Conservation (phyloP, 2,888 invertebrate species). For the Campaea margaritaria region DNA sequence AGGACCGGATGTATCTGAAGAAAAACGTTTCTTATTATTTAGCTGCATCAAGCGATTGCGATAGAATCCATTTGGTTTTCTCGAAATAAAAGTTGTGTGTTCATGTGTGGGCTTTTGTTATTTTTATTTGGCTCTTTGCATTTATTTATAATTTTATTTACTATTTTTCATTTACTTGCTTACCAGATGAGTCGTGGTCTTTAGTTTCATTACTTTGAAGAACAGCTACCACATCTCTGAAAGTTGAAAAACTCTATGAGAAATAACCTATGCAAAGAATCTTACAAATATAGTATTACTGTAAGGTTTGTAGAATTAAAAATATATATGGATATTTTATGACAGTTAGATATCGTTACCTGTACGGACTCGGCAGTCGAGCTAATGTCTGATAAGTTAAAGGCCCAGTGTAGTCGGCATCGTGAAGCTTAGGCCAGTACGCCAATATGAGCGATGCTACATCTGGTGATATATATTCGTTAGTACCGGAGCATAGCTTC, state of each 20-base stretch:
- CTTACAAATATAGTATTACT: too few species aligned
- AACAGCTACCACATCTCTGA: constrained; percentile 89
- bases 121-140: too few species aligned
- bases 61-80: too few species aligned
- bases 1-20: constrained; percentile 86
- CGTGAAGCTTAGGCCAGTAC: constrained; percentile 88
- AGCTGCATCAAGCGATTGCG: too few species aligned
- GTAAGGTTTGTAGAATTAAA: too few species aligned
- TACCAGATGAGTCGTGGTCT: constrained; percentile 81
- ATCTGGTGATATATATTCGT: constrained; percentile 64
- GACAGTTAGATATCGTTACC: constrained; percentile 72
- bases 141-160: too few species aligned
- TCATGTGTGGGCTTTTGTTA: too few species aligned
- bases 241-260: not conserved
- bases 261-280: not conserved
- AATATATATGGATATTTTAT: not conserved
- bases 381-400: constrained; percentile 94
- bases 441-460: constrained; percentile 83
- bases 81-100: too few species aligned
- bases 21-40: not conserved
- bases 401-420: constrained; percentile 93
- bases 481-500: constrained; percentile 91
- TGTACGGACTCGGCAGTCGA: constrained; percentile 92
- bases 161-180: not conserved
- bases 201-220: constrained; percentile 88